A percentile compares a stretch with the other conserved stretches of the same genome.
Conservation (phyloP, 2,888 invertebrate species). For the Ophion costatus region DNA sequence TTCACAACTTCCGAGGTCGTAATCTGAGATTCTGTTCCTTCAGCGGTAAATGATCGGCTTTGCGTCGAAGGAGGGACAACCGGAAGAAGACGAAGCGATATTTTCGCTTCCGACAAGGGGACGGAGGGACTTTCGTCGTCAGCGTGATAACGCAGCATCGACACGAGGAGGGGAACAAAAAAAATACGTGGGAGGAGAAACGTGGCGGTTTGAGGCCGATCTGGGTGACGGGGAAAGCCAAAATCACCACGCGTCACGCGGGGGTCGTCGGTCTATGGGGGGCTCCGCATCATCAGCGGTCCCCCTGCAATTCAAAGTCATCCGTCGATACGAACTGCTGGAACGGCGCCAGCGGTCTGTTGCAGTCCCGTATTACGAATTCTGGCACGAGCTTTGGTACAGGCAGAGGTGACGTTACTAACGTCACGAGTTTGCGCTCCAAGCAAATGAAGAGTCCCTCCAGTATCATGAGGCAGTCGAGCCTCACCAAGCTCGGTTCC, state of each 20-base stretch:
- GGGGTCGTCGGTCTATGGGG: slow-evolving; percentile 83
- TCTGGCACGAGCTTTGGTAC: slow-evolving; percentile 71
- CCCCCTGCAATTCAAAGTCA: slow-evolving; percentile 78
- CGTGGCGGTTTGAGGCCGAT: background rate
- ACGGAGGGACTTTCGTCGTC: background rate
- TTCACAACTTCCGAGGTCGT: background rate
- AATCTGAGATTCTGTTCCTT: slow-evolving; percentile 43
- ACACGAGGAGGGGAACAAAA: background rate
- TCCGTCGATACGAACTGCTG: slow-evolving; percentile 75
- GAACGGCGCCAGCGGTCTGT: slow-evolving; percentile 69
- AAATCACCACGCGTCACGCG: slow-evolving; percentile 82
- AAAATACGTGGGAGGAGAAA: background rate
- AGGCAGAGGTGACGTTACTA: slow-evolving; percentile 62
- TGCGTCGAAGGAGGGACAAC: slow-evolving; percentile 50
- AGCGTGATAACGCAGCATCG: background rate
- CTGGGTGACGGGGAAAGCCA: slow-evolving; percentile 32
- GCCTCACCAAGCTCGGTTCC: slow-evolving; percentile 87
- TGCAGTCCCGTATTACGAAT: slow-evolving; percentile 67
- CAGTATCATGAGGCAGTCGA: slow-evolving; percentile 86
- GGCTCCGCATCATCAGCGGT: slow-evolving; percentile 82
- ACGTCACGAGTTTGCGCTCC: slow-evolving; percentile 72
- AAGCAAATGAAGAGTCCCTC: slow-evolving; percentile 83
- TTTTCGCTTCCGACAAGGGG: background rate
- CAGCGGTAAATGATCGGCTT: slow-evolving; percentile 66
- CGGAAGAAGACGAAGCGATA: slow-evolving; percentile 62